Percentiles rank a stretch among this genome's conserved stretches.
Conservation (phyloP, 1,140 invertebrate genomes). For the Eupeodes corollae region DNA sequence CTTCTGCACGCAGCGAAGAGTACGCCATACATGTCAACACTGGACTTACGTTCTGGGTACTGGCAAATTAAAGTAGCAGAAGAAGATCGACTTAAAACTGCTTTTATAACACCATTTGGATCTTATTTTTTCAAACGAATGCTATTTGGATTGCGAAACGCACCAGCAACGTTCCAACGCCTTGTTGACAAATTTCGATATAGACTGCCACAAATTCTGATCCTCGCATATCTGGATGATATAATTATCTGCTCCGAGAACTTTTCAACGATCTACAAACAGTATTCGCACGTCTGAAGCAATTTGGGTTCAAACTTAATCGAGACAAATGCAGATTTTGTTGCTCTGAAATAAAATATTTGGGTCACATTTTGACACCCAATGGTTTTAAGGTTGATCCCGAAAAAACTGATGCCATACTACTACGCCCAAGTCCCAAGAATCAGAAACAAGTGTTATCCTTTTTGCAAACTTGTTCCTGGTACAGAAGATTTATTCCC, state of each 20-base stretch:
- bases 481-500: constrained; percentile 14
- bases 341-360: not conserved
- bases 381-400: constrained; percentile 11
- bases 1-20: constrained; percentile 26
- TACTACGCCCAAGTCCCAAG: constrained; percentile 10
- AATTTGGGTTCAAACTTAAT: constrained; percentile 11
- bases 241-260: constrained; percentile 29
- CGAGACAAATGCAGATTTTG: constrained; percentile 4
- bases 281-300: not conserved
- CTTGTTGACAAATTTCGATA: constrained; percentile 22
- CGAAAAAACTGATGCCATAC: constrained; percentile 8
- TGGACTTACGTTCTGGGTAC: constrained; percentile 35
- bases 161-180: constrained; percentile 10
- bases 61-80: constrained; percentile 9
- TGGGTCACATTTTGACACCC: constrained; percentile 8
- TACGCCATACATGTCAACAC: constrained; percentile 23
- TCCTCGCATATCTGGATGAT: constrained; percentile 37
- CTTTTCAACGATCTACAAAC: constrained; percentile 27
- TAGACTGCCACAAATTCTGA: constrained; percentile 9
- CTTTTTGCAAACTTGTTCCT: constrained; percentile 13
- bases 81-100: constrained; percentile 2
- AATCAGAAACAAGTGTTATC: constrained; percentile 20
- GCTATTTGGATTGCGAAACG: constrained; percentile 36
- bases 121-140: constrained; percentile 35
- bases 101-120: constrained; percentile 26